These are phyloP conservation scores for Microcebus jonahi DNA, from an alignment of 2,113 vertebrate genomes.

Conservation along the genomic window DNA sequence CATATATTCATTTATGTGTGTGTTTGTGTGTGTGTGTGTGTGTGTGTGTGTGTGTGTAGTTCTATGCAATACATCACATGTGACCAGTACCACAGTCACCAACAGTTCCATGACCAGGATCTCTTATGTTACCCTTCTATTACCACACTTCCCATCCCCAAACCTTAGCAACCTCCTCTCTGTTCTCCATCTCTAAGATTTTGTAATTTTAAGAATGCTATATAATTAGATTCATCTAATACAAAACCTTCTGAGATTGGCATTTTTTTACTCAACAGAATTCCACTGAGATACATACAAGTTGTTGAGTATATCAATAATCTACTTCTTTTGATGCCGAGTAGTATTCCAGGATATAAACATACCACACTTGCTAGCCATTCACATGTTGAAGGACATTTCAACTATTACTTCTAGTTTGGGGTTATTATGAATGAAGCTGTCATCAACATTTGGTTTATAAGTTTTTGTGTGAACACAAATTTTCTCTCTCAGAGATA, in stretches of 20 bases:
- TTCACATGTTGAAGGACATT: not conserved
- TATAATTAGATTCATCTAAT: not conserved
- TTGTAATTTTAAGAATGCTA: not conserved
- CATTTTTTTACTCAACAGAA: not conserved
- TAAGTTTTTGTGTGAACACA: not conserved
- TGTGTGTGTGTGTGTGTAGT: not conserved
- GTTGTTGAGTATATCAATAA: not conserved
- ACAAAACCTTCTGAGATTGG: not conserved
- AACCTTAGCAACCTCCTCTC: not conserved
- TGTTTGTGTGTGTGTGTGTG: too few relatives aligned
- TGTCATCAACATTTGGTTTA: not conserved
- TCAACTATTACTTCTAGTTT: not conserved
- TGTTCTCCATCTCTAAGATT: not conserved
- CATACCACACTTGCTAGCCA: not conserved
- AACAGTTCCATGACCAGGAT: not conserved
- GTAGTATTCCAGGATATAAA: not conserved
- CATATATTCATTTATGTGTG: not conserved
- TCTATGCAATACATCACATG: not conserved
- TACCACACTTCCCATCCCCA: accelerated
- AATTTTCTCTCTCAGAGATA: not conserved
- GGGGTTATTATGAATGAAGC: not conserved
- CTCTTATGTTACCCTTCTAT: not conserved
- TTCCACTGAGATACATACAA: not conserved
- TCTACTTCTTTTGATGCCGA: not conserved
- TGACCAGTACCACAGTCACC: not conserved